phyloP scores from a whole-genome alignment of 2,797 vertebrate genomes.

The Micrastur ruficollis region DNA sequence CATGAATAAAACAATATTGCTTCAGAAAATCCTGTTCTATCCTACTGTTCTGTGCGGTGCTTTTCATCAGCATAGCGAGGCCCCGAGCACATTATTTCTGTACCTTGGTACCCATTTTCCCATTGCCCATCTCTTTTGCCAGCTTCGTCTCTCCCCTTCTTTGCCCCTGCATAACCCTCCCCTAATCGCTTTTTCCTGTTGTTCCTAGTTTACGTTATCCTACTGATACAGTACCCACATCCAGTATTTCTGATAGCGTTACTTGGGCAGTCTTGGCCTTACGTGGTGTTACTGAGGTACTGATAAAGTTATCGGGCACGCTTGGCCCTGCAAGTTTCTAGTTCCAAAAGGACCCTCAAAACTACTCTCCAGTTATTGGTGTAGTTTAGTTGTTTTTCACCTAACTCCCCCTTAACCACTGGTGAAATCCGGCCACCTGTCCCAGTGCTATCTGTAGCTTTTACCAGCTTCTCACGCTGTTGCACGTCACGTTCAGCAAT shows the following conservation, averaged over 20 bases:
- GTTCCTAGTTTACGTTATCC: no score
- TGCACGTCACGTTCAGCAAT: no score
- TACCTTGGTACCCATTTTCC: background rate
- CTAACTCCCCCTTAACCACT: background rate
- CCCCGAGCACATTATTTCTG: background rate
- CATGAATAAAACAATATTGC: background rate
- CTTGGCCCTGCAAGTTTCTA: background rate
- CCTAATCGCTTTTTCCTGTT: background rate
- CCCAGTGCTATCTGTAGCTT: background rate
- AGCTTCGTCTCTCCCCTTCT: background rate
- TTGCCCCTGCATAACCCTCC: background rate
- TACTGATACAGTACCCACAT: no score
- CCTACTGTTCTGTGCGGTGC: background rate
- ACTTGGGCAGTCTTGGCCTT: background rate
- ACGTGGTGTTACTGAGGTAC: background rate
- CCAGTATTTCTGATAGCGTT: background rate
- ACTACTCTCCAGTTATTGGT: background rate
- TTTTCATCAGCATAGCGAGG: background rate
- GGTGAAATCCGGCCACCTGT: background rate
- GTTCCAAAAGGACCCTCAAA: background rate
- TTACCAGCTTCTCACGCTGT: background rate
- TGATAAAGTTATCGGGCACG: rapidly evolving
- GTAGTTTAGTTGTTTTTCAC: background rate
- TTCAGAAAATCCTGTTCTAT: background rate
- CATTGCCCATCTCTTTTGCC: background rate